A percentile compares a stretch with the other conserved stretches of the same genome.
phyloP scores from a whole-genome alignment of 2,113 vertebrate genomes.

The Hyperopisus bebe region DNA sequence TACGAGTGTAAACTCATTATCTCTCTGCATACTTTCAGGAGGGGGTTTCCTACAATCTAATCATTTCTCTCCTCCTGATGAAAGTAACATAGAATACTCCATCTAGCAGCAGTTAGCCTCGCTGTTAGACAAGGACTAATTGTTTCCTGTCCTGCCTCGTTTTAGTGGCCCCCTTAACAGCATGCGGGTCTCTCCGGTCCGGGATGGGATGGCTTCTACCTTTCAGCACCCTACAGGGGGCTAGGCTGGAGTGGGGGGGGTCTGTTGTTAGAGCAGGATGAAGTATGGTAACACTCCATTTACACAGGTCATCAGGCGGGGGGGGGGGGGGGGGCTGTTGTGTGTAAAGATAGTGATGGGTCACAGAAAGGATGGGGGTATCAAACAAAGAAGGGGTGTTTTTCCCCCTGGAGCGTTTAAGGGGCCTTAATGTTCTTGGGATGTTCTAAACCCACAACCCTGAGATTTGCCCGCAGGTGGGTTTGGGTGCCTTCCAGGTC shows the following conservation, averaged over 20 bases:
- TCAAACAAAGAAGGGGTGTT: constrained; percentile 30
- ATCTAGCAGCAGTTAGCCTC: constrained; percentile 59
- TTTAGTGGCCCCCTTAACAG: constrained; percentile 29
- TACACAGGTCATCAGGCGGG: constrained; percentile 62
- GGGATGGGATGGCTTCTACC: constrained; percentile 61
- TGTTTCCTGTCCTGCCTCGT: constrained; percentile 74
- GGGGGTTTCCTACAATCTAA: constrained; percentile 55
- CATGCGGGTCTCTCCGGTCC: constrained; percentile 30
- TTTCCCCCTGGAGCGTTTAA: not conserved
- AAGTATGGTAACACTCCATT: constrained; percentile 68
- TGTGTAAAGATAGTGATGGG: constrained; percentile 29
- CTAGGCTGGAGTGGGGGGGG: constrained; percentile 49
- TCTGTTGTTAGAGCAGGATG: constrained; percentile 60
- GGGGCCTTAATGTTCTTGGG: constrained; percentile 38
- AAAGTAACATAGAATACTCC: constrained; percentile 40
- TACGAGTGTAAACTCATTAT: constrained; percentile 37
- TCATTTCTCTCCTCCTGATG: constrained; percentile 57
- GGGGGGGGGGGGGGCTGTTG: constrained; percentile 47
- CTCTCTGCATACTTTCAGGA: not conserved
- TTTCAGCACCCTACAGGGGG: constrained; percentile 68
- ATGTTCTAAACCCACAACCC: constrained; percentile 48
- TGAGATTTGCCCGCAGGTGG: constrained; percentile 60
- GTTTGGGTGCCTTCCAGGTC: constrained; percentile 52
- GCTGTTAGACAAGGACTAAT: constrained; percentile 70
- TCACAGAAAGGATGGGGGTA: constrained; percentile 13